Base-by-base conservation (phyloP, 2,113 vertebrate genomes). In the Cheirogaleus medius region DNA sequence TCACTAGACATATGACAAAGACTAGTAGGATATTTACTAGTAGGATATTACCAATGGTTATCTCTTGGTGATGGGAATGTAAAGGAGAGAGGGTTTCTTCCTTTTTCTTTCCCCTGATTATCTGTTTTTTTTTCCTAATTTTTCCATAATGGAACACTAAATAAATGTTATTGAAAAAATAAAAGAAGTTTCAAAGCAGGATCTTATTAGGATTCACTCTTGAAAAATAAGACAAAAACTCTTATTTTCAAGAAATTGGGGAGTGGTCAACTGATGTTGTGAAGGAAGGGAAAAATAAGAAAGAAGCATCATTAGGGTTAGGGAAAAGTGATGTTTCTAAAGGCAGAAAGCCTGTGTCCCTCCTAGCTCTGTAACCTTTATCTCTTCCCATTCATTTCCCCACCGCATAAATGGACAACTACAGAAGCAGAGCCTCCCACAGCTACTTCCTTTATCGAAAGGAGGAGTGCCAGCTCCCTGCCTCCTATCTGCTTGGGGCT, bases 81-180 rank as follows among this genome's bases (percentile, higher is more conserved):
- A 0, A 14, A 78, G 4, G 0, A 23, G 17, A 87, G 25, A 42
- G 14, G 6, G 8, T 73, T 66, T 66, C 9, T 63, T 52, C 47
- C 58, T 85, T 71, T 63, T 21, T n/a, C 17, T 52, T 29, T 42
- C 2, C 1, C 21, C 11, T 3, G 1, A 14, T 52, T 54, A 47
- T 85, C 14, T 80, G 44, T 58, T 27, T 54, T 23, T n/a, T 21
- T 7, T 60, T 74, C 25, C 56, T 58, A 47, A 39, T 74, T 87
- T 66, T 91, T 91, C 6, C 21, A 47, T 8, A 91, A 56, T 68
- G 29, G 34, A 87, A 82, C 47, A 74, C 34, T 87, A 69, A 14
- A 93, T 68, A 89, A 83, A 9, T 78, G 25, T 85, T 44, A 80
- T 64, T 86, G 78, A 64, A 90, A 93, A 93, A 88, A 85, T 56